Conservation (phyloP, 2,888 invertebrate species). For the Dyspetes luteomarginatus region DNA sequence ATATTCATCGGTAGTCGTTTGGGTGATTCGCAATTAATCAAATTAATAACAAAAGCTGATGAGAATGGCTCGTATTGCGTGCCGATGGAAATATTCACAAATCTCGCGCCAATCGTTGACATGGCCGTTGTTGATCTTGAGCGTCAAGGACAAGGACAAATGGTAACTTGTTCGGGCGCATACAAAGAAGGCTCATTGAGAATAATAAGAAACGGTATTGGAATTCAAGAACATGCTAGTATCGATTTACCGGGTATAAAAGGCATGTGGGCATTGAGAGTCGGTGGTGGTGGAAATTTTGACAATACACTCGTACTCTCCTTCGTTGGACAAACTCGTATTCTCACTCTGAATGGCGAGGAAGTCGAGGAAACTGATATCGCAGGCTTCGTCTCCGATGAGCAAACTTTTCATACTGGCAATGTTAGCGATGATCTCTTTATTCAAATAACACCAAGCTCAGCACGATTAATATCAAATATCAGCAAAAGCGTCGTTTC, state of each 20-base stretch:
- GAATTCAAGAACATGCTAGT: conserved; percentile 98
- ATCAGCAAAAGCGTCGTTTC: conserved; percentile 87
- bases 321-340: conserved; percentile 98
- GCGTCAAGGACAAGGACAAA: conserved; percentile 97
- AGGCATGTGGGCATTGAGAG: conserved; percentile 98
- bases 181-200: conserved; percentile 98
- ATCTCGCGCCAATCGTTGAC: conserved; percentile 98
- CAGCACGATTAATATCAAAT: conserved; percentile 89
- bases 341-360: conserved; percentile 95
- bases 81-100: conserved; percentile 98
- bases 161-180: conserved; percentile 98
- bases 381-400: conserved; percentile 94
- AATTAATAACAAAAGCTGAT: conserved; percentile 93
- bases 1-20: conserved; percentile 97
- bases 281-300: conserved; percentile 86
- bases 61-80: conserved; percentile 95
- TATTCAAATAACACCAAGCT: conserved; percentile 90
- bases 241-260: conserved; percentile 99
- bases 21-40: conserved; percentile 98
- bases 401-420: conserved; percentile 97
- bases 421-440: conserved; percentile 94
- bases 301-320: conserved; percentile 97
- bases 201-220: conserved; percentile 99
- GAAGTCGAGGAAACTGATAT: conserved; percentile 99
- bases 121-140: conserved; percentile 99